These are phyloP conservation scores for Lissonota sp. DNA, from an alignment of 2,888 invertebrate genomes.

Conservation along the genomic window DNA sequence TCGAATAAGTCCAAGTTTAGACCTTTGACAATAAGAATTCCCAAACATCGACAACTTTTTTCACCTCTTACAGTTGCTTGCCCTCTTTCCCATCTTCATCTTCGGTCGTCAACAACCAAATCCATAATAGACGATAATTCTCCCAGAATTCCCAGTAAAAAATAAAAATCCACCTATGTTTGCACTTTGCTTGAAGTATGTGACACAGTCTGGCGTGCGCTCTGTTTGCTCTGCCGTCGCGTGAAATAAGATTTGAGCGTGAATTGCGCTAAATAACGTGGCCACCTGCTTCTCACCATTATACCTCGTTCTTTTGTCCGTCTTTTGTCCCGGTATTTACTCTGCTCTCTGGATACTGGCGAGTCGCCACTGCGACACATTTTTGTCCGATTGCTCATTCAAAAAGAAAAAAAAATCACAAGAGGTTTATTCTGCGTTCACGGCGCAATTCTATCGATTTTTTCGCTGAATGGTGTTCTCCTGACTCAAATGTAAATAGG, in stretches of 20 bases:
- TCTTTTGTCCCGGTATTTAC: constrained; percentile 30
- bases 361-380: background rate
- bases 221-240: constrained; percentile 11
- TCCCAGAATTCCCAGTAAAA: background rate
- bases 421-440: no score
- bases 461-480: no score
- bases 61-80: no score
- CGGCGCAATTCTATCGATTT: no score
- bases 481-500: no score
- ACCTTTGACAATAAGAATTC: no score
- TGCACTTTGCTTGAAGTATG: constrained; percentile 1
- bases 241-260: constrained; percentile 27
- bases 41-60: no score
- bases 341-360: constrained; percentile 29
- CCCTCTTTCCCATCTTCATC: no score
- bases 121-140: background rate
- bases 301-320: constrained; percentile 25
- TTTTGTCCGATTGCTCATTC: constrained; percentile 23
- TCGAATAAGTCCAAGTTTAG: no score
- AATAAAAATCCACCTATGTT: background rate
- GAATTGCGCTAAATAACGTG: constrained; percentile 58
- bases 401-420: background rate
- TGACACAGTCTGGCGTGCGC: constrained; percentile 13
- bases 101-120: background rate
- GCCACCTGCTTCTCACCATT: constrained; percentile 32